A percentile compares a stretch with the other conserved stretches of the same genome.
phyloP scores from a whole-genome alignment of 2,113 vertebrate species.

The Lagopus leucura region DNA sequence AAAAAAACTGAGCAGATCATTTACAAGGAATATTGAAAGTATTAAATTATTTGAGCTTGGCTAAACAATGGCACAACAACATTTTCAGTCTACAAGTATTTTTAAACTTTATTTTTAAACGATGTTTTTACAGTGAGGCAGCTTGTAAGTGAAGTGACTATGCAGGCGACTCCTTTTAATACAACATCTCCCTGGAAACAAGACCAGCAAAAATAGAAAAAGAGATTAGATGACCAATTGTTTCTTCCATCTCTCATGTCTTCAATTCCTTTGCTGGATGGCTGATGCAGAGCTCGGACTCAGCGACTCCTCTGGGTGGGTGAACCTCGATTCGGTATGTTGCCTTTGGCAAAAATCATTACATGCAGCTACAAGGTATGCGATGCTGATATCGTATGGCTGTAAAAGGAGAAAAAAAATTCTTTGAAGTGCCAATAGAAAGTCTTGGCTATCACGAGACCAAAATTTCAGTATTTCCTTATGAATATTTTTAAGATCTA shows the following conservation, averaged over 20 bases:
- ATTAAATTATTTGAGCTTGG: conserved; percentile 42
- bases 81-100: conserved; percentile 38
- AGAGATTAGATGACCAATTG: conserved; percentile 47
- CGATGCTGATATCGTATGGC: conserved; percentile 44
- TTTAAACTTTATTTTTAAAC: conserved; percentile 65
- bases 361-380: conserved; percentile 8
- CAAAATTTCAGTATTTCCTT: neutral
- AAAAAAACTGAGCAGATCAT: neutral
- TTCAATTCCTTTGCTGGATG: conserved; percentile 43
- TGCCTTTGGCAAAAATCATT: conserved; percentile 35
- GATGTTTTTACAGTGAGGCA: conserved; percentile 25
- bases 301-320: conserved; percentile 38
- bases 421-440: conserved; percentile 32
- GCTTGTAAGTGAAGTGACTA: neutral
- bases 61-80: conserved; percentile 37
- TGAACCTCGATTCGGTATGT: conserved; percentile 34
- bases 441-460: neutral
- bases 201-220: conserved; percentile 53
- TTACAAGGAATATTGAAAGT: conserved; percentile 34
- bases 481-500: neutral
- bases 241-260: conserved; percentile 46
- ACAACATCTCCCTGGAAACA: conserved; percentile 30
- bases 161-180: conserved; percentile 54
- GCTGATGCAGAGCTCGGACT: conserved; percentile 37
- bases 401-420: conserved; percentile 32